Evolutionary conservation across 2,113 vertebrate genomes (phyloP).

Genomic region (Strix uralensis): DNA sequence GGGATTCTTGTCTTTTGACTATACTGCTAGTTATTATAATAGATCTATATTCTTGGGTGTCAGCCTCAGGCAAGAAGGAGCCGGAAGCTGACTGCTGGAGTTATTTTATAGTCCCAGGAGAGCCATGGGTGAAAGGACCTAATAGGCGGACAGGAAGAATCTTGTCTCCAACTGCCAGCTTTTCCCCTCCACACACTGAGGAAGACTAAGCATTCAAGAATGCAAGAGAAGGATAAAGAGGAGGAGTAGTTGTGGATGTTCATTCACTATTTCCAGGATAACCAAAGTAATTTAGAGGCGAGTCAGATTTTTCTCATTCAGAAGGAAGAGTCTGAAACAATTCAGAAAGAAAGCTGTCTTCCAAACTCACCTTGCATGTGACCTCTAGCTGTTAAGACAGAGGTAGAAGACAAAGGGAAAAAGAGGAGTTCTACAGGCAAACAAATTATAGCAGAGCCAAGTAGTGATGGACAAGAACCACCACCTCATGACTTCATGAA

Average conservation of each 20-base stretch:
- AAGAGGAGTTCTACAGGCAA: not conserved
- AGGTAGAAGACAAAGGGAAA: not conserved
- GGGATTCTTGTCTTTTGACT: slow-evolving; percentile 3
- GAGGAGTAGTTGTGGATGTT: not conserved
- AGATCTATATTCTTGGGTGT: not conserved
- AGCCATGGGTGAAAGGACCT: not conserved
- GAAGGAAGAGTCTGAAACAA: not conserved
- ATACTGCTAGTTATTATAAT: not conserved
- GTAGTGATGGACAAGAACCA: not conserved
- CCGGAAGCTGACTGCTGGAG: not conserved
- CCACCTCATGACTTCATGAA: not conserved
- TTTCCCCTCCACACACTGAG: not conserved
- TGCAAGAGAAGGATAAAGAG: not conserved
- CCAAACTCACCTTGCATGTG: not conserved
- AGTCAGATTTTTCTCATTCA: not conserved
- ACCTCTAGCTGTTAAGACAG: not conserved
- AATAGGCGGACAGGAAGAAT: not conserved
- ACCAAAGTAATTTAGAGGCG: not conserved
- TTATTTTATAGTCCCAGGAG: not conserved
- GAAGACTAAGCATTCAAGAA: not conserved
- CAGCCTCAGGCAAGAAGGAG: not conserved
- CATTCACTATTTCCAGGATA: not conserved
- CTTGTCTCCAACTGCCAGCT: not conserved
- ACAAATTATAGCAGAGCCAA: not conserved
- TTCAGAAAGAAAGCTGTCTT: not conserved